Evolutionary conservation across 1,140 invertebrate species (phyloP).

Genomic region (Centruroides vittatus): DNA sequence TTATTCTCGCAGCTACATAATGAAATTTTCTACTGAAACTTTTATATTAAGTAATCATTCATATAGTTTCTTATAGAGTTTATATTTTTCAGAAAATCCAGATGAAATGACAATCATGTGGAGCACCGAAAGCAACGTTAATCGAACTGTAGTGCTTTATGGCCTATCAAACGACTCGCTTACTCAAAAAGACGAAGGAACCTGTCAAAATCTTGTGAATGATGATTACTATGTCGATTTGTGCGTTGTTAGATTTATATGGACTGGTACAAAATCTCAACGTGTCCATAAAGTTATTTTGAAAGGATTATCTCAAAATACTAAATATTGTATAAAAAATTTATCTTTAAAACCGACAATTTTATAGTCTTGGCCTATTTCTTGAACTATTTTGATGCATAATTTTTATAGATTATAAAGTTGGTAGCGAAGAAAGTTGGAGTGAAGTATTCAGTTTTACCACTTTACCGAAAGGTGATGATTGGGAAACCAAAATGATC

Average conservation of each 20-base stretch:
- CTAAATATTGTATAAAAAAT: conserved; percentile 42
- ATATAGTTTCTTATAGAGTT: no score
- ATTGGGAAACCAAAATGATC: conserved; percentile 64
- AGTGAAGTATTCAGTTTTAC: conserved; percentile 59
- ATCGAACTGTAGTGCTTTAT: conserved; percentile 60
- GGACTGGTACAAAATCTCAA: conserved; percentile 35
- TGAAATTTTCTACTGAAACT: no score
- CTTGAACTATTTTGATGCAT: no score
- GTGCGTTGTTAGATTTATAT: conserved; percentile 12
- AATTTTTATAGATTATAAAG: conserved; percentile 52
- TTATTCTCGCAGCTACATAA: no score
- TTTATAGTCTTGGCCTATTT: no score
- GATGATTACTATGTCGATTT: no score
- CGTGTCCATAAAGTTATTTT: conserved; percentile 64
- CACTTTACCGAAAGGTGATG: conserved; percentile 41
- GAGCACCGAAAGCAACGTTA: conserved; percentile 58
- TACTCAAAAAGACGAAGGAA: conserved; percentile 29
- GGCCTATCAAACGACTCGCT: conserved; percentile 32
- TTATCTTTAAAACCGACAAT: background rate
- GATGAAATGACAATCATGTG: conserved; percentile 74
- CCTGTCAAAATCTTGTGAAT: background rate
- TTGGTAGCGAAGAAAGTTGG: conserved; percentile 63
- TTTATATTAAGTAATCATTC: no score
- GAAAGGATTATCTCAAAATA: conserved; percentile 37
- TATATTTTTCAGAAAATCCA: conserved; percentile 32